A percentile compares a stretch with the other conserved stretches of the same genome.
phyloP scores from a whole-genome alignment of 2,888 invertebrate species.

The Drosophila siamana region DNA sequence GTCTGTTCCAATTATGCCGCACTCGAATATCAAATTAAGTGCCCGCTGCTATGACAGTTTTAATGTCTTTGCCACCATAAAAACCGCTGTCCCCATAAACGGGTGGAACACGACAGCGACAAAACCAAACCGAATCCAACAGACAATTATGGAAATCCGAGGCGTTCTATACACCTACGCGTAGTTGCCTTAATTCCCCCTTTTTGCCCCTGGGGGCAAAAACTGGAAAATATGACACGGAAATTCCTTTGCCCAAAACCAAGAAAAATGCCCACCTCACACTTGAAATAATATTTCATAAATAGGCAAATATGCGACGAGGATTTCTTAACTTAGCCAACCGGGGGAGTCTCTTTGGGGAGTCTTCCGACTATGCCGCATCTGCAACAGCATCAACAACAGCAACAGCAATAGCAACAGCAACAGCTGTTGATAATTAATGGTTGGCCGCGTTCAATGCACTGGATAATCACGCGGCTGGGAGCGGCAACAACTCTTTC shows the following conservation, averaged over 20 bases:
- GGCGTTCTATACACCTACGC: constrained; percentile 58
- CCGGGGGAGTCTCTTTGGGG: constrained; percentile 21
- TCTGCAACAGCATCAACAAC: not conserved
- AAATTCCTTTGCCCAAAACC: constrained; percentile 48
- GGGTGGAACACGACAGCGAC: constrained; percentile 37
- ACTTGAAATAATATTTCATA: constrained; percentile 68
- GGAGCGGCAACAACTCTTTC: constrained; percentile 69
- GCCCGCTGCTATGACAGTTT: constrained; percentile 80
- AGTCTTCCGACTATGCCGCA: constrained; percentile 18
- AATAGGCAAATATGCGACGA: constrained; percentile 66
- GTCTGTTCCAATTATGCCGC: constrained; percentile 75
- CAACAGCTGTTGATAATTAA: constrained; percentile 81
- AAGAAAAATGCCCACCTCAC: constrained; percentile 52
- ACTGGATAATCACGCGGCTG: constrained; percentile 78
- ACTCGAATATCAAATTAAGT: constrained; percentile 81
- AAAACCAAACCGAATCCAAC: constrained; percentile 2
- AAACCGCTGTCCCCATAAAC: constrained; percentile 58
- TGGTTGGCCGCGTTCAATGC: constrained; percentile 77
- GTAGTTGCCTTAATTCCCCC: constrained; percentile 5
- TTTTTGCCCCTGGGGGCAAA: not conserved
- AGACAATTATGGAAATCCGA: constrained; percentile 66
- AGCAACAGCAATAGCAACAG: not conserved
- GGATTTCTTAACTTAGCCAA: constrained; percentile 3
- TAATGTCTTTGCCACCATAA: constrained; percentile 77
- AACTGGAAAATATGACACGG: constrained; percentile 50